phyloP scores from a whole-genome alignment of 2,888 invertebrate genomes.

The Epicampocera succincta region DNA sequence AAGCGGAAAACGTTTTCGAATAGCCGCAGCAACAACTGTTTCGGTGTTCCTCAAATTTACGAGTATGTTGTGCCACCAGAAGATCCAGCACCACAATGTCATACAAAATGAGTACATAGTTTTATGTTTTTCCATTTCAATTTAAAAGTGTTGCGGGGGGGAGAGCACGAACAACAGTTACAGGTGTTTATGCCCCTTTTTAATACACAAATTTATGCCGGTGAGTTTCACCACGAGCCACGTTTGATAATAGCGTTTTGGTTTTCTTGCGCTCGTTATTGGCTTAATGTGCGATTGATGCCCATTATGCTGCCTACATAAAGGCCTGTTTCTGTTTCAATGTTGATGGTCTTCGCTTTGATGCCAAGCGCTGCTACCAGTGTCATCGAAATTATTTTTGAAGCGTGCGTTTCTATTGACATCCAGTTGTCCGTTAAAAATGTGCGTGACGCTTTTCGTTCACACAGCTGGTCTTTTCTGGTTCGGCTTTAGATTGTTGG shows the following conservation, averaged over 20 bases:
- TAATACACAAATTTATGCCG: constrained; percentile 10
- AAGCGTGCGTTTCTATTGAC: constrained; percentile 29
- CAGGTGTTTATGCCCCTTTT: constrained; percentile 46
- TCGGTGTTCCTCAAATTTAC: background rate
- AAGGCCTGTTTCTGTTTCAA: constrained; percentile 49
- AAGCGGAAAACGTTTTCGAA: constrained; percentile 14
- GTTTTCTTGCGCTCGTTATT: too few relatives aligned
- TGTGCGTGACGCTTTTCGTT: constrained; percentile 18
- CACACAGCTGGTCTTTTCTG: constrained; percentile 21
- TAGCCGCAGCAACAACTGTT: constrained; percentile 1
- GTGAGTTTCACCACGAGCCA: constrained; percentile 10
- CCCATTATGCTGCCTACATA: constrained; percentile 48
- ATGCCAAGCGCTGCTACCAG: constrained; percentile 20
- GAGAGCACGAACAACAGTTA: constrained; percentile 14
- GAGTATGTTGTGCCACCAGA: constrained; percentile 10
- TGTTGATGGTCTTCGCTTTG: constrained; percentile 25
- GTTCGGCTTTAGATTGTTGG: constrained; percentile 6
- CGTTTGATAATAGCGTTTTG: background rate
- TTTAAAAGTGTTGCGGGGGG: constrained; percentile 25
- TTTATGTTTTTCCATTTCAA: constrained; percentile 44
- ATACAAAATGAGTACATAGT: background rate
- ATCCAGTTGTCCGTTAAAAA: background rate
- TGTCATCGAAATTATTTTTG: constrained; percentile 53
- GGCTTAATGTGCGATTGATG: constrained; percentile 7
- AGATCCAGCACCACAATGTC: constrained; percentile 13